Base-by-base conservation (phyloP, 2,113 vertebrate genomes). In the Pelusios castaneus region DNA sequence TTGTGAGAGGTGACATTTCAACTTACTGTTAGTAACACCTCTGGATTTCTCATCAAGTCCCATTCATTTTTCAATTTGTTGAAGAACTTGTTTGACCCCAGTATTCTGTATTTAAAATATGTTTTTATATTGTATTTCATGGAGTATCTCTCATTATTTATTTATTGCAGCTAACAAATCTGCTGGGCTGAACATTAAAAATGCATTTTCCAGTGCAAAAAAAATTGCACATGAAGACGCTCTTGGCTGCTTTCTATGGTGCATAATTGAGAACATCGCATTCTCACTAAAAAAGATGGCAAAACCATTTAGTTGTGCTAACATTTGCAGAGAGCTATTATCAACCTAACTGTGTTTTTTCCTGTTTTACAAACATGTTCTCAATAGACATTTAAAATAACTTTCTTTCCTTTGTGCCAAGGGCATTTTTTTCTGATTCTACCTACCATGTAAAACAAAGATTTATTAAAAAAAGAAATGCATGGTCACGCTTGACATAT, bases 291-390 rank as follows among this genome's bases (percentile, higher is more conserved):
- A 80, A 91, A 80, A 63, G 91, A 94, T 84, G 92, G 96, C 95
- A 94, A 95, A 91, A 34, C 93, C 90, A 89, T 95, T 82, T 91
- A 49, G 88, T 3, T 75, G 52, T 85, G 31, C 90, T 87, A 96
- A 92, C 92, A 91, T 97, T 95, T 90, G 45, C 6, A 17, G 90
- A 80, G 91, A 56, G 91, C 96, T 95, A 92, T 97, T 97, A 97
- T 97, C 97, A 96, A 96, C 90, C 56, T 92, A 87, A 91, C 90
- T 92, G 96, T 94, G 96, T 97, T 97, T 97, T 97, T 97, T 97
- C 97, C 97, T 96, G 97, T 97, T 97, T 94, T 93, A 97, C 90
- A 97, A 97, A 97, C 97, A 97, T 96, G 96, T 97, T 96, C 97
- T 97, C 97, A 90, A 93, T 96, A 92, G 96, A 91, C 94, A 96